phyloP scores from a whole-genome alignment of 2,797 vertebrate species.

The Ataeniobius toweri region DNA sequence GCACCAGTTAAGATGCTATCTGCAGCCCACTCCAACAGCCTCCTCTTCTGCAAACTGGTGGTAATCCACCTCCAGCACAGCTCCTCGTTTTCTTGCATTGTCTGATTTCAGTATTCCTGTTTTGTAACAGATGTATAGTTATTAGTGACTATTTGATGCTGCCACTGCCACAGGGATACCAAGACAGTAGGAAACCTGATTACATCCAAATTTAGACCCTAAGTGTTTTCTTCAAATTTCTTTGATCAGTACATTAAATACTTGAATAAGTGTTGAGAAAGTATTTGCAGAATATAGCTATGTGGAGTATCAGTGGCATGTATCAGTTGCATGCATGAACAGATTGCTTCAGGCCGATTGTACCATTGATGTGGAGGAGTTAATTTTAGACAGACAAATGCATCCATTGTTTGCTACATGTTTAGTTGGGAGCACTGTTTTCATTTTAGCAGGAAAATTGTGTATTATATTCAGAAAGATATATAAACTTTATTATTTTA shows the following conservation, averaged over 20 bases:
- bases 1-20: not conserved
- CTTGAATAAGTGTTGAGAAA: not conserved
- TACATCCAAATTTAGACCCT: not conserved
- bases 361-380: too few relatives aligned
- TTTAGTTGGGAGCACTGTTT: too few relatives aligned
- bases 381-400: too few relatives aligned
- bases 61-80: not conserved
- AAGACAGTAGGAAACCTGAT: not conserved
- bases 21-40: not conserved
- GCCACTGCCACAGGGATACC: not conserved
- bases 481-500: not conserved
- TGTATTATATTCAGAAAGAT: not conserved
- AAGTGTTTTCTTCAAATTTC: not conserved
- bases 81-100: not conserved
- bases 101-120: not conserved
- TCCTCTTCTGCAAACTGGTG: not conserved
- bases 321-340: too few relatives aligned
- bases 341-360: too few relatives aligned
- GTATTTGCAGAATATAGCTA: too few relatives aligned
- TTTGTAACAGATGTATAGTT: conserved; percentile 2
- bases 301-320: too few relatives aligned
- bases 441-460: not conserved
- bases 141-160: not conserved
- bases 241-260: not conserved
- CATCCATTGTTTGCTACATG: too few relatives aligned